Evolutionary conservation across 2,888 invertebrate genomes (phyloP).

Genomic region (Odontocolon sp.): DNA sequence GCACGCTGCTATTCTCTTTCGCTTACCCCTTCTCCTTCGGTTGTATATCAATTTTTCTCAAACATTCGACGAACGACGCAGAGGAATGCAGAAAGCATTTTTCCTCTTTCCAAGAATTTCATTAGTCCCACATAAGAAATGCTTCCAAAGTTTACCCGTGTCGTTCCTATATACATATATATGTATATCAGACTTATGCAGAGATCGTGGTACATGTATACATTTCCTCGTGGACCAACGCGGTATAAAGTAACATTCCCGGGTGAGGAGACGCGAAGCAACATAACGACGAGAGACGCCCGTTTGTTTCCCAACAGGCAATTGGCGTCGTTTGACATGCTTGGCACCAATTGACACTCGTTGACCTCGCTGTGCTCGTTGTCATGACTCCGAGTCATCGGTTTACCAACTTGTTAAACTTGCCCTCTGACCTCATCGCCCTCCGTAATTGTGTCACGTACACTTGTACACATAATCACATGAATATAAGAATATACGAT

Average conservation of each 20-base stretch:
- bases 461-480: constrained; percentile 11
- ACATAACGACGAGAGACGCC: constrained; percentile 52
- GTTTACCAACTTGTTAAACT: constrained; percentile 78
- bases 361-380: constrained; percentile 78
- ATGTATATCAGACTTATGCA: too few species aligned
- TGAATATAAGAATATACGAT: background rate
- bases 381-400: constrained; percentile 80
- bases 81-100: too few species aligned
- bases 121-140: too few species aligned
- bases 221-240: background rate
- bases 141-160: too few species aligned
- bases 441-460: constrained; percentile 68
- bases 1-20: too few species aligned
- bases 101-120: too few species aligned
- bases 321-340: constrained; percentile 78
- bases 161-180: too few species aligned
- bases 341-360: constrained; percentile 79
- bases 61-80: too few species aligned
- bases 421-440: constrained; percentile 76
- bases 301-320: constrained; percentile 79
- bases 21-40: too few species aligned
- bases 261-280: constrained; percentile 30
- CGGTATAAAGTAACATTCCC: constrained; percentile 22
- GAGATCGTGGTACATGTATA: background rate
- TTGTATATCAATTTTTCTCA: too few species aligned